Evolutionary conservation across 2,888 invertebrate species (phyloP), one percentile per base, ranked within the genome.

Genomic region (Cremastinae sp.): DNA sequence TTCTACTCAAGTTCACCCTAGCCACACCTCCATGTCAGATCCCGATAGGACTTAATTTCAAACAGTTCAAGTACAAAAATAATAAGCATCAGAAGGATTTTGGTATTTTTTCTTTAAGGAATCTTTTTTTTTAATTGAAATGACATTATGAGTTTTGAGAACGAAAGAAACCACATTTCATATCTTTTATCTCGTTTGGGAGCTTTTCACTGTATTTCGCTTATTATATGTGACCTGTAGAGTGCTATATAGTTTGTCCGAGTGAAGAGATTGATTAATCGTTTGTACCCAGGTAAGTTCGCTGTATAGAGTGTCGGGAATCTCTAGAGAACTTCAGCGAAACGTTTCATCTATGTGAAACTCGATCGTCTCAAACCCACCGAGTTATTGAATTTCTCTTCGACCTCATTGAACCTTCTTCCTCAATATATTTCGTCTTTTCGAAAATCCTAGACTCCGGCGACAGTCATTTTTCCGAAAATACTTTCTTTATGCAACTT

Each of bases 231-330:
- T n/a, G n/a, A n/a, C n/a, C n/a, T n/a, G n/a, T n/a, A 2, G 28
- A 28, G 5, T 28, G 2, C 28, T 28, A 28, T 28, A 28, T 28
- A 28, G 28, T 28, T 28, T 28, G 28, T 28, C 38, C 9, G 20
- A 14, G 34, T 54, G 47, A 9, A 45, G 54, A 43, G 61, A 71
- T 75, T 71, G 75, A 75, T 61, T 66, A 51, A 51, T 49, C 49
- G 45, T 28, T 18, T 5, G 18, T 54, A 47, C 3, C 58, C 64
- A 58, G 74, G 36, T 64, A 68, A 45, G 41, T 58, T 28, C 16
- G n/a, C 49, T 41, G 28, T 45, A 51, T 28, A 66, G 7, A 20
- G n/a, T 8, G 18, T 8, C 53, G 12, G 38, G 20, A 65, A 65
- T 65, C 64, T 53, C 59, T 5, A 12, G 49, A 10, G 28, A 49